phyloP scores from a whole-genome alignment of 2,113 vertebrate species.

The Microtus montanus region DNA sequence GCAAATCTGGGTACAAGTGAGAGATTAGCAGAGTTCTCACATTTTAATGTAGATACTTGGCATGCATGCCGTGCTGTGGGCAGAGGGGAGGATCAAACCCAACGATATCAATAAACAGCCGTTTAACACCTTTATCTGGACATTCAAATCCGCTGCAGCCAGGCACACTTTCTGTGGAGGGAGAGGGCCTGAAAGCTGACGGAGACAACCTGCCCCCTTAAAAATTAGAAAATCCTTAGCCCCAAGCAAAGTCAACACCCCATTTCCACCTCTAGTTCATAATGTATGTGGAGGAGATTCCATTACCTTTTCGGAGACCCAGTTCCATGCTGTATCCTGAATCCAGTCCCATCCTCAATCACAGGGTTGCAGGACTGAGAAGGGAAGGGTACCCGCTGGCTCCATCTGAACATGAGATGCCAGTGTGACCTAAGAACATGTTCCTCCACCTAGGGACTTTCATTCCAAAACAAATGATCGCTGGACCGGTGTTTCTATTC shows the following conservation, averaged over 20 bases:
- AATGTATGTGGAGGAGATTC: neutral
- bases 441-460: neutral
- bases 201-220: conserved; percentile 32
- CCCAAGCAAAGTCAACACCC: neutral
- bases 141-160: neutral
- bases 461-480: neutral
- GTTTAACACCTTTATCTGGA: conserved; percentile 39
- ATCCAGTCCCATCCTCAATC: neutral
- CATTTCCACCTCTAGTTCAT: neutral
- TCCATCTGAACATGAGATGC: neutral
- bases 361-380: neutral
- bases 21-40: conserved; percentile 71
- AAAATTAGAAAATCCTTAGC: conserved; percentile 29
- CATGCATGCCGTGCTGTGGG: conserved; percentile 1
- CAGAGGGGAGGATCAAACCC: neutral
- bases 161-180: neutral
- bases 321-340: neutral
- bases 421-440: neutral
- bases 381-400: neutral
- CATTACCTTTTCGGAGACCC: neutral
- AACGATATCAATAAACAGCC: conserved; percentile 58
- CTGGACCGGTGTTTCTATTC: neutral
- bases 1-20: conserved; percentile 67
- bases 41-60: conserved; percentile 72
- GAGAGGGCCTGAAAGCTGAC: neutral